Evolutionary conservation across 2,113 vertebrate genomes (phyloP).

Genomic region (Acanthisitta chloris): DNA sequence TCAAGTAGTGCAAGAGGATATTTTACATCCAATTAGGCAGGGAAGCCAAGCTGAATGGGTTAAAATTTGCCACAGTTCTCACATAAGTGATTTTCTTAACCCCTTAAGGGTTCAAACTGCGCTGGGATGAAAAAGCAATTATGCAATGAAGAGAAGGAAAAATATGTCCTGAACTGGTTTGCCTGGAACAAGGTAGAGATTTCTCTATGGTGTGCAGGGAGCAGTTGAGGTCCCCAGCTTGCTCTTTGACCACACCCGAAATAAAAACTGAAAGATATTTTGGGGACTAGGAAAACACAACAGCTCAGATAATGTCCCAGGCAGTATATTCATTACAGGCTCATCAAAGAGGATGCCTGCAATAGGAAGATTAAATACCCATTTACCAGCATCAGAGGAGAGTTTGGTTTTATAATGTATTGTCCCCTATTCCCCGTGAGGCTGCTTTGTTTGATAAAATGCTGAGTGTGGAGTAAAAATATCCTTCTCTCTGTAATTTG

Average conservation of each 20-base stretch:
- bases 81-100: conserved; percentile 74
- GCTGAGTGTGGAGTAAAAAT: conserved; percentile 88
- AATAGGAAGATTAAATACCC: conserved; percentile 82
- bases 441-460: conserved; percentile 88
- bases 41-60: conserved; percentile 68
- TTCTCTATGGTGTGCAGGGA: conserved; percentile 53
- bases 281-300: conserved; percentile 62
- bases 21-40: conserved; percentile 66
- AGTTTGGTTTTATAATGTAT: conserved; percentile 82
- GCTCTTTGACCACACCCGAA: conserved; percentile 63
- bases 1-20: not conserved
- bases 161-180: conserved; percentile 65
- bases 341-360: conserved; percentile 77
- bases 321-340: conserved; percentile 75
- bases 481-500: conserved; percentile 78
- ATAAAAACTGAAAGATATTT: conserved; percentile 73
- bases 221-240: conserved; percentile 36
- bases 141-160: conserved; percentile 69
- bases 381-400: conserved; percentile 81
- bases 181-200: conserved; percentile 62
- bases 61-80: conserved; percentile 71
- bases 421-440: conserved; percentile 79
- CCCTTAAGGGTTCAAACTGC: conserved; percentile 71
- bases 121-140: conserved; percentile 72
- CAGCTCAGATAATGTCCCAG: conserved; percentile 67